Evolutionary conservation across 1,140 invertebrate genomes (phyloP).

Genomic region (Oncopodura yosiiana): DNA sequence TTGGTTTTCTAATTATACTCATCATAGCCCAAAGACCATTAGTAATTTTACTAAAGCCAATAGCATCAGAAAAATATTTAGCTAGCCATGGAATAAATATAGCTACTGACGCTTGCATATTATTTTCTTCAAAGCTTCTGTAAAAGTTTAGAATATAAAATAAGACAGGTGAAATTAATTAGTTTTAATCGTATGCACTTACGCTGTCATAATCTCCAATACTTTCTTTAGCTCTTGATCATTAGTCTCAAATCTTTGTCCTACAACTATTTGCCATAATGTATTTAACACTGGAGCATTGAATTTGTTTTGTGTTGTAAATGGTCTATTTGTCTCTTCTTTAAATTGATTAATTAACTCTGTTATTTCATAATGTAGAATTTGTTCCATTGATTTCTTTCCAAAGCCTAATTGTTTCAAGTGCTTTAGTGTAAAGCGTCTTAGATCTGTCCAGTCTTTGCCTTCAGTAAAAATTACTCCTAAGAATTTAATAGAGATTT

Average conservation of each 20-base stretch:
- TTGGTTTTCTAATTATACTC: not conserved
- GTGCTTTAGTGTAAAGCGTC: not conserved
- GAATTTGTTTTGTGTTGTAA: not conserved
- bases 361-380: not conserved
- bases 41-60: not conserved
- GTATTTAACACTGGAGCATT: conserved; percentile 2
- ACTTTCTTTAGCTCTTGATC: no score
- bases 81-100: not conserved
- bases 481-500: no score
- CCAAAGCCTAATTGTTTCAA: not conserved
- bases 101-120: no score
- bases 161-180: no score
- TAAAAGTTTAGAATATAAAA: no score
- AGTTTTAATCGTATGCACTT: no score
- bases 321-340: not conserved
- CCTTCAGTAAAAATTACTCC: no score
- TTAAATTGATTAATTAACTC: not conserved
- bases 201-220: no score
- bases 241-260: not conserved
- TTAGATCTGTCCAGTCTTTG: not conserved
- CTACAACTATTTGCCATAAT: not conserved
- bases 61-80: not conserved
- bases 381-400: conserved; percentile 3
- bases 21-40: not conserved
- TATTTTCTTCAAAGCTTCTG: no score